phyloP scores from a whole-genome alignment of 2,113 vertebrate species.

The Toxostoma redivivum region DNA sequence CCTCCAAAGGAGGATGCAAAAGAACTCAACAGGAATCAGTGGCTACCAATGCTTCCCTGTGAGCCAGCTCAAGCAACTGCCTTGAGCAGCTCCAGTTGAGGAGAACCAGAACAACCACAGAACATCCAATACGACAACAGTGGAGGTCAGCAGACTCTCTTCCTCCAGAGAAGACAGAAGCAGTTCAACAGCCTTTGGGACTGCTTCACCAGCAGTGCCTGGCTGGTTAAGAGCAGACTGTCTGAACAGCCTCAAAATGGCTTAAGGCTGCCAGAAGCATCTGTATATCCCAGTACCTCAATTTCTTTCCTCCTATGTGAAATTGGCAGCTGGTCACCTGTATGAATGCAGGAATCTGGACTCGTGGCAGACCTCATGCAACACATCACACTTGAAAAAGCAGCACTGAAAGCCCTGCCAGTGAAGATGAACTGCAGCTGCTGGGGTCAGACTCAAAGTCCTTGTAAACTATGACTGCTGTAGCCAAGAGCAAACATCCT shows the following conservation, averaged over 20 bases:
- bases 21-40: neutral
- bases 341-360: neutral
- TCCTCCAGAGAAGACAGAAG: neutral
- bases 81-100: neutral
- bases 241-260: neutral
- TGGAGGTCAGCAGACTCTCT: neutral
- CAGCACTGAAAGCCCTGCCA: neutral
- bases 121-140: neutral
- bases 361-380: neutral
- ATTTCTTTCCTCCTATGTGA: neutral
- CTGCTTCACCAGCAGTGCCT: neutral
- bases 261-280: neutral
- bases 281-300: neutral
- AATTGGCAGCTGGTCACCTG: neutral
- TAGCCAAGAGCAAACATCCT: neutral
- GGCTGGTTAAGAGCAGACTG: neutral
- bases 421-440: neutral
- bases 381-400: neutral
- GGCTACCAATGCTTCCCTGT: rapidly evolving
- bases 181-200: neutral
- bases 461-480: rapidly evolving
- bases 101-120: neutral
- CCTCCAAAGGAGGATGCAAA: neutral
- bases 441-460: neutral
- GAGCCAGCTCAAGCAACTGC: neutral